Conservation (phyloP, 2,113 vertebrate species). For the Scomber scombrus region DNA sequence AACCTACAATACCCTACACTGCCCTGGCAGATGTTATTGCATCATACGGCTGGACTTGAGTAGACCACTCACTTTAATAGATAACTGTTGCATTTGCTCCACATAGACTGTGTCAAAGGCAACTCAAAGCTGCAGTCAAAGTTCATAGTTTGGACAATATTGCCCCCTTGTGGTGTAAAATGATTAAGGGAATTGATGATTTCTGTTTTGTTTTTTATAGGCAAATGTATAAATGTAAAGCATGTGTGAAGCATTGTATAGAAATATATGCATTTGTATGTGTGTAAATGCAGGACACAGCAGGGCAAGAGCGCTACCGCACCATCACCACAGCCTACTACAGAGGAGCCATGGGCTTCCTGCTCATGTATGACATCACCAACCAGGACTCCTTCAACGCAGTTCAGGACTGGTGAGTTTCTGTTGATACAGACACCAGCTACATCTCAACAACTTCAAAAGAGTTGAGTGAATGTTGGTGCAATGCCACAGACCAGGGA, state of each 20-base stretch:
- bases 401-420: slow-evolving; percentile 89
- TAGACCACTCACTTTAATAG: background rate
- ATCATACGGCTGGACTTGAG: background rate
- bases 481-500: no score
- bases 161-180: slow-evolving; percentile 62
- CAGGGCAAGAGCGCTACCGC: slow-evolving; percentile 89
- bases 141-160: background rate
- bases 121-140: background rate
- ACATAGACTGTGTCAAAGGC: background rate
- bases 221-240: background rate
- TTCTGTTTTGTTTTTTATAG: background rate
- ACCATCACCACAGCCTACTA: slow-evolving; percentile 92
- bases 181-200: background rate
- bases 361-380: slow-evolving; percentile 91
- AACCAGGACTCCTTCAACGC: slow-evolving; percentile 90
- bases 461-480: no score
- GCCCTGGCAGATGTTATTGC: background rate
- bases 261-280: background rate
- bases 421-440: background rate
- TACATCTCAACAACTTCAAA: no score
- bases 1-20: no score
- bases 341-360: slow-evolving; percentile 91
- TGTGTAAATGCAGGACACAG: slow-evolving; percentile 85
- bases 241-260: background rate
- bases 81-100: background rate